These are phyloP conservation scores for Gymnogyps californianus DNA, from an alignment of 2,113 vertebrate genomes.

Conservation along the genomic window DNA sequence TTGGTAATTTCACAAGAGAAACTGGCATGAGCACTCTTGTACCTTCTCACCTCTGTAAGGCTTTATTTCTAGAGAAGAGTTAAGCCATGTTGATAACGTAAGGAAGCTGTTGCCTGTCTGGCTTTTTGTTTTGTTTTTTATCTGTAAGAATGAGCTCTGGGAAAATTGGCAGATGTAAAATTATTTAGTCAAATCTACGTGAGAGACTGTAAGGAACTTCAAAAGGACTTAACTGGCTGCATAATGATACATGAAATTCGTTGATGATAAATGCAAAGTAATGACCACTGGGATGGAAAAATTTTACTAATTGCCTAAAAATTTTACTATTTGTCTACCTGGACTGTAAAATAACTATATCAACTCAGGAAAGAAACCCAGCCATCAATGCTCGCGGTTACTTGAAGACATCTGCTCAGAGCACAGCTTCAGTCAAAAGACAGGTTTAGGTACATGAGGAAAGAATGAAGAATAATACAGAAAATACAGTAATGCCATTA, in stretches of 20 bases:
- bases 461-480: background rate
- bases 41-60: background rate
- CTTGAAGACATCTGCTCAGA: background rate
- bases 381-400: background rate
- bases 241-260: background rate
- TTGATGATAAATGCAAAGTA: background rate
- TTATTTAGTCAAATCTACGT: background rate
- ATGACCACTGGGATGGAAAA: background rate
- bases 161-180: background rate
- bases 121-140: background rate
- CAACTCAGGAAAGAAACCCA: background rate
- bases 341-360: background rate
- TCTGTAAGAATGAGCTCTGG: background rate
- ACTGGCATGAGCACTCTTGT: background rate
- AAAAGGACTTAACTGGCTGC: background rate
- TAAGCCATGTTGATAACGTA: background rate
- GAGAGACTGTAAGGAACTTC: background rate
- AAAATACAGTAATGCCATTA: conserved; percentile 15
- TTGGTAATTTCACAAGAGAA: background rate
- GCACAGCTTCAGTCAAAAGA: background rate
- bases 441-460: background rate
- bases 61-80: background rate
- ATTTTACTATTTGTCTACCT: background rate
- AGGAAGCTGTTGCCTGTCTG: background rate
- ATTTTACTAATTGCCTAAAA: background rate